Evolutionary conservation across 2,797 vertebrate genomes (phyloP).

Genomic region (Simalia tracyae): DNA sequence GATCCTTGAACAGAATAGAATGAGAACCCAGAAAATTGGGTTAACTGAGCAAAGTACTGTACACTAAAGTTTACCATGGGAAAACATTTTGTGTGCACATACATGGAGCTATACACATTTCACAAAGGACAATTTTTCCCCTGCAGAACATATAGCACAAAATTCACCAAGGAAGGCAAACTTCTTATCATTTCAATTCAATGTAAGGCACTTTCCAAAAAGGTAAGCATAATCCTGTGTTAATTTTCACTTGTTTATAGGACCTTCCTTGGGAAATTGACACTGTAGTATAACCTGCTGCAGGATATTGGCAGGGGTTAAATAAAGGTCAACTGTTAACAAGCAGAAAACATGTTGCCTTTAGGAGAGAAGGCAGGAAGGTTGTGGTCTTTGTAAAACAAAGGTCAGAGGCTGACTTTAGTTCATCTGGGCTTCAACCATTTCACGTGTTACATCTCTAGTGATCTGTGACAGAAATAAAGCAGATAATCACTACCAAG

Average conservation of each 20-base stretch:
- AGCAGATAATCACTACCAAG: not conserved
- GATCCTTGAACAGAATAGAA: not conserved
- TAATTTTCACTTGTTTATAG: not conserved
- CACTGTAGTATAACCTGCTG: not conserved
- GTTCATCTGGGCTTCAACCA: not conserved
- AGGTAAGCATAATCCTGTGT: not conserved
- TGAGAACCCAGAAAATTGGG: not conserved
- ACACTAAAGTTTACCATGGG: not conserved
- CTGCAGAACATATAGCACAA: not conserved
- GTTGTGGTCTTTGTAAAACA: not conserved
- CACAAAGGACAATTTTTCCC: not conserved
- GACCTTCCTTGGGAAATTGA: not conserved
- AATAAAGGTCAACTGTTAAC: not conserved
- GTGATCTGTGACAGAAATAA: not conserved
- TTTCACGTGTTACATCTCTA: not conserved
- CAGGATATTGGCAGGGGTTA: not conserved
- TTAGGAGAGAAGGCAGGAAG: not conserved
- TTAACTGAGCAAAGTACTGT: not conserved
- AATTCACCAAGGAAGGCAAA: not conserved
- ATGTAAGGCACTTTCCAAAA: not conserved
- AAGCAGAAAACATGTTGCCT: not conserved
- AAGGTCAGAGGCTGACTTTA: not conserved
- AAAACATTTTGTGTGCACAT: not conserved
- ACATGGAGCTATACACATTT: not conserved
- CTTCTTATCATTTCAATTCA: not conserved